Evolutionary conservation across 2,888 invertebrate genomes (phyloP).

Genomic region (Drosophila prostipennis): DNA sequence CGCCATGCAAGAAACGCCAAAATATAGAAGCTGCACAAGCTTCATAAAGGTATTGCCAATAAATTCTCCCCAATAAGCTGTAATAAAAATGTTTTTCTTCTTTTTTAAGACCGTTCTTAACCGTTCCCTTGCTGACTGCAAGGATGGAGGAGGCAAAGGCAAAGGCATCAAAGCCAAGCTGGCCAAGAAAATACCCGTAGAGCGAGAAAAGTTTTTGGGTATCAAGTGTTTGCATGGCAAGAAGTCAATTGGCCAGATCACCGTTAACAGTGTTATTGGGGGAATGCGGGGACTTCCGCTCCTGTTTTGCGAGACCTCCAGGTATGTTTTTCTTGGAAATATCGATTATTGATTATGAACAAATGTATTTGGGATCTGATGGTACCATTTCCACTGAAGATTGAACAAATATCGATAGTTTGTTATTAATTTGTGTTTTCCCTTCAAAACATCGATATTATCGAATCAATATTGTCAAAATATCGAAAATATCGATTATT

Average conservation of each 20-base stretch:
- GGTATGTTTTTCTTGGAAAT: background rate
- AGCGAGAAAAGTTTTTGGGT: slow-evolving; percentile 32
- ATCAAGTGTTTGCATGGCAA: slow-evolving; percentile 35
- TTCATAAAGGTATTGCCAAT: background rate
- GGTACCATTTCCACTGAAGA: no score
- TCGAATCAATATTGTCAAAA: no score
- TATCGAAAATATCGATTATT: no score
- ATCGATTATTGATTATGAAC: no score
- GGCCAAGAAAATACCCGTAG: slow-evolving; percentile 18
- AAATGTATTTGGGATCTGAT: no score
- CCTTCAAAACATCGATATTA: no score
- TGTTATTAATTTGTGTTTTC: no score
- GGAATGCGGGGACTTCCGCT: slow-evolving; percentile 44
- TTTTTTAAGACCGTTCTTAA: background rate
- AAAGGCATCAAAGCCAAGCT: slow-evolving; percentile 24
- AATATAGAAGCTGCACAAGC: background rate
- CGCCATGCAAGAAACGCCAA: background rate
- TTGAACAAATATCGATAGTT: no score
- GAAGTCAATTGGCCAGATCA: slow-evolving; percentile 21
- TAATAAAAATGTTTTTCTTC: background rate
- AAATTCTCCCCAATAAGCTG: background rate
- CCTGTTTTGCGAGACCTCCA: slow-evolving; percentile 38
- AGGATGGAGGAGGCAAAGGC: background rate
- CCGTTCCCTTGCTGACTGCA: background rate
- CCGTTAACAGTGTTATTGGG: slow-evolving; percentile 30